phyloP scores from a whole-genome alignment of 2,888 invertebrate genomes.

The Orchesella flavescens region DNA sequence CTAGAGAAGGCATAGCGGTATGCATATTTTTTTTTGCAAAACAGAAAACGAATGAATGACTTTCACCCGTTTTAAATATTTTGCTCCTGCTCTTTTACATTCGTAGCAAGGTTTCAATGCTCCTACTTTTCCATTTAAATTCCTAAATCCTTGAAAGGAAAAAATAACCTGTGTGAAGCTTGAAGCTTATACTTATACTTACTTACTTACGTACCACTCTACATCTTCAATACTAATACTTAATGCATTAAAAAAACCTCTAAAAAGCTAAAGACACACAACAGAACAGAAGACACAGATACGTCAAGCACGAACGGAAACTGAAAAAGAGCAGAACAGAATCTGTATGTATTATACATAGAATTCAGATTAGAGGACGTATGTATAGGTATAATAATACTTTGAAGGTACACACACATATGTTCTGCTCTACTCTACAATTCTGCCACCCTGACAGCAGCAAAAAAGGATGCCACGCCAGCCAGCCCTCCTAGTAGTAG shows the following conservation, averaged over 20 bases:
- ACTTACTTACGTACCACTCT: no score
- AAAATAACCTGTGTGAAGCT: not conserved
- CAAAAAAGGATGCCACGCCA: no score
- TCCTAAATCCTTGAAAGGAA: slow-evolving; percentile 3
- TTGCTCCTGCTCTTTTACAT: not conserved
- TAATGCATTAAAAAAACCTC: no score
- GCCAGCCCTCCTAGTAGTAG: no score
- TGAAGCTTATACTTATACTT: no score
- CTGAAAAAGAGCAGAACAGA: not conserved
- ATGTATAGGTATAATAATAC: not conserved
- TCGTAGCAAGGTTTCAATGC: not conserved
- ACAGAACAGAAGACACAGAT: not conserved
- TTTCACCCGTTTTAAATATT: slow-evolving; percentile 15
- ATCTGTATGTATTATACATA: not conserved
- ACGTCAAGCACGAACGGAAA: not conserved
- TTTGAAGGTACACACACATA: no score
- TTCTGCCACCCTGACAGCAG: slow-evolving; percentile 5
- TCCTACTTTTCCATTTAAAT: slow-evolving; percentile 3
- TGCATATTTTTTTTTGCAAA: slow-evolving; percentile 5
- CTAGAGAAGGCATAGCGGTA: not conserved
- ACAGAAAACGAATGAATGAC: not conserved
- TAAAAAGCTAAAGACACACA: not conserved
- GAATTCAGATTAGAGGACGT: not conserved
- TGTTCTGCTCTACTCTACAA: no score
- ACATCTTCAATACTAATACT: no score